Percentiles rank a stretch among this genome's conserved stretches.
These are phyloP conservation scores for Chaetodon auriga DNA, from an alignment of 2,113 vertebrate genomes.

Conservation along the genomic window DNA sequence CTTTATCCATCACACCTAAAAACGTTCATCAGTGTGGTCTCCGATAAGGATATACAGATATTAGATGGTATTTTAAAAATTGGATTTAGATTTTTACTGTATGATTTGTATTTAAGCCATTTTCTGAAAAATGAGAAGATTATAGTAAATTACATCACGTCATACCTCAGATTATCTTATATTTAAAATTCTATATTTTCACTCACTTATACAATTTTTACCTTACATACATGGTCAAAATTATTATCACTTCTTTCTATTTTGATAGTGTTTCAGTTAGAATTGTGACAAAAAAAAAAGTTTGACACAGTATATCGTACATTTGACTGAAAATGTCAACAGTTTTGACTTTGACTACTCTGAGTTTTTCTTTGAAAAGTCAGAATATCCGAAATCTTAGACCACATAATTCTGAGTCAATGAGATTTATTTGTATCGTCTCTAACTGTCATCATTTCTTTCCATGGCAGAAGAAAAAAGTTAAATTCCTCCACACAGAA, in stretches of 20 bases:
- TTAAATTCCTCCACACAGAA: background rate
- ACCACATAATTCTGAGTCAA: background rate
- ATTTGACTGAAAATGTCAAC: background rate
- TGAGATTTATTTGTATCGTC: too few species aligned
- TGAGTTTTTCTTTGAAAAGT: too few species aligned
- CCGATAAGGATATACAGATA: background rate
- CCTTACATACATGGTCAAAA: background rate
- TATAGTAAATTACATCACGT: too few species aligned
- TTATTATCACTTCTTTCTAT: background rate
- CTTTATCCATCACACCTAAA: background rate
- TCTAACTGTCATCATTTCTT: background rate
- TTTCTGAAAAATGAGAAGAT: too few species aligned
- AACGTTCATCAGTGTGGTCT: fast-evolving
- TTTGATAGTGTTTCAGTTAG: background rate
- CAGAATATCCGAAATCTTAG: too few species aligned
- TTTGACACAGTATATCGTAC: background rate
- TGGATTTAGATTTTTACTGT: background rate
- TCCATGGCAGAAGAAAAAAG: background rate
- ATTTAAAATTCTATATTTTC: too few species aligned
- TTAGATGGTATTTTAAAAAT: background rate
- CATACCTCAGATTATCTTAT: too few species aligned
- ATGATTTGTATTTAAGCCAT: background rate
- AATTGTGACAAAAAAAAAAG: background rate
- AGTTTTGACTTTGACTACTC: too few species aligned
- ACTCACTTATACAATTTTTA: too few species aligned